phyloP scores from a whole-genome alignment of 2,888 invertebrate genomes.

The Mactromeris polynyma region DNA sequence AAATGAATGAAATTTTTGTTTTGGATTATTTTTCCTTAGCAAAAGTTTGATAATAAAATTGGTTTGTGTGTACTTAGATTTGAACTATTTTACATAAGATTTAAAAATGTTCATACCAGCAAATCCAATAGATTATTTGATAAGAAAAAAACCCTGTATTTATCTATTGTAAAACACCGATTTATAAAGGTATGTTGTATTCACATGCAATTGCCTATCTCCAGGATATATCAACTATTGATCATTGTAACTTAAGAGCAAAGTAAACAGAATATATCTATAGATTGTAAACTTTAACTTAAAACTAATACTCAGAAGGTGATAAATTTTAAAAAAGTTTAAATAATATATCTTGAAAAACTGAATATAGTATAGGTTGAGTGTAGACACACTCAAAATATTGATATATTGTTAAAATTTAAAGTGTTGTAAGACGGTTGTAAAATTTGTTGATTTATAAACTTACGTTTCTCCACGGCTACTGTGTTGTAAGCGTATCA shows the following conservation, averaged over 20 bases:
- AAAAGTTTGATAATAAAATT: neutral
- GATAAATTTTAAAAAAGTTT: slow-evolving; percentile 28
- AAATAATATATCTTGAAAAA: slow-evolving; percentile 2
- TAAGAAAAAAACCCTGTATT: neutral
- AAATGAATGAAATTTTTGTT: neutral
- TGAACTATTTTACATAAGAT: neutral
- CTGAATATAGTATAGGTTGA: neutral
- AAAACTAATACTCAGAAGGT: neutral
- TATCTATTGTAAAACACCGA: neutral
- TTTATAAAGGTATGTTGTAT: slow-evolving; percentile 5
- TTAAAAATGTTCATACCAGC: neutral
- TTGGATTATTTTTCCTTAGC: neutral
- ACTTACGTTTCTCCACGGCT: neutral
- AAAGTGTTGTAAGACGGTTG: neutral
- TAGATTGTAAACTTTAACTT: slow-evolving; percentile 24
- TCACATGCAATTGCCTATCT: slow-evolving; percentile 25
- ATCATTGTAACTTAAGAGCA: slow-evolving; percentile 34
- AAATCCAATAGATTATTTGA: slow-evolving; percentile 9
- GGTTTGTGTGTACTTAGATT: neutral
- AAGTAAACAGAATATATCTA: slow-evolving; percentile 41
- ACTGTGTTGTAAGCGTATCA: too few relatives aligned
- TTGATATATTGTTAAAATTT: neutral
- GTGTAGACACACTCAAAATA: neutral
- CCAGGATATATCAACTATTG: neutral
- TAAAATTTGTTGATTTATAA: slow-evolving; percentile 4